Percentiles rank a stretch among this genome's conserved stretches.
Conservation (phyloP, 2,888 invertebrate genomes). For the Lissocephala sabroskyi region DNA sequence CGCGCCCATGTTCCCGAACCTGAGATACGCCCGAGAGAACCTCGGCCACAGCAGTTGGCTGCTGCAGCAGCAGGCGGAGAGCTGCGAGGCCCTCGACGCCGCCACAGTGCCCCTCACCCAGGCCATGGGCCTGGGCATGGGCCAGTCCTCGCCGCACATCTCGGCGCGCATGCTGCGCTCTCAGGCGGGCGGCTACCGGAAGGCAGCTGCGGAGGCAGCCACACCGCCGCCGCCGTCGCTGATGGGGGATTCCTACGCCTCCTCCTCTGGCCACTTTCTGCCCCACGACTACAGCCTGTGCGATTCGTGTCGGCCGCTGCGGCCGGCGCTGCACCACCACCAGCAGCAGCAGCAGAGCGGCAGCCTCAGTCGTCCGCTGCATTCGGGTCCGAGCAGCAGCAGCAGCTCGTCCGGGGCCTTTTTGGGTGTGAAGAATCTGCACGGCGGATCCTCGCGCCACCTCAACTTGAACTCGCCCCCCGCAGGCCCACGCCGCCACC, state of each 20-base stretch:
- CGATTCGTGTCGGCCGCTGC: constrained; percentile 69
- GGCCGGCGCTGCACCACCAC: constrained; percentile 45
- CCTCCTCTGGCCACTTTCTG: constrained; percentile 28
- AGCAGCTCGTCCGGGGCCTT: constrained; percentile 6
- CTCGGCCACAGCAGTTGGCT: constrained; percentile 69
- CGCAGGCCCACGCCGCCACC: constrained; percentile 44
- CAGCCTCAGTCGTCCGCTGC: constrained; percentile 41
- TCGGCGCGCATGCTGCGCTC: not conserved
- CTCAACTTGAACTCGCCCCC: constrained; percentile 54
- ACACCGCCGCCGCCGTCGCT: too few relatives aligned
- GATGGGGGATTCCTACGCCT: constrained; percentile 35
- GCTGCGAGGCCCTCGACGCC: constrained; percentile 49
- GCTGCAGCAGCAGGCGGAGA: constrained; percentile 57
- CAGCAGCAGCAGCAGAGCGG: constrained; percentile 15
- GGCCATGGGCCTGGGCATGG: not conserved
- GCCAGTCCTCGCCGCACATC: not conserved
- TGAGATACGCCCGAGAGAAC: constrained; percentile 70
- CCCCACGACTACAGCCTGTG: constrained; percentile 68
- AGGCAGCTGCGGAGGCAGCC: too few relatives aligned
- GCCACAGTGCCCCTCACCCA: constrained; percentile 17
- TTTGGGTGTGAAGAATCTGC: constrained; percentile 11
- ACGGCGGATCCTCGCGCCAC: constrained; percentile 44
- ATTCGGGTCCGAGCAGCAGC: constrained; percentile 41
- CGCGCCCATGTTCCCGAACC: constrained; percentile 63
- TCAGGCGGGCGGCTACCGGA: too few relatives aligned